A percentile compares a stretch with the other conserved stretches of the same genome.
These are phyloP conservation scores for Odontocerum albicorne DNA, from an alignment of 2,888 invertebrate species.

Conservation along the genomic window DNA sequence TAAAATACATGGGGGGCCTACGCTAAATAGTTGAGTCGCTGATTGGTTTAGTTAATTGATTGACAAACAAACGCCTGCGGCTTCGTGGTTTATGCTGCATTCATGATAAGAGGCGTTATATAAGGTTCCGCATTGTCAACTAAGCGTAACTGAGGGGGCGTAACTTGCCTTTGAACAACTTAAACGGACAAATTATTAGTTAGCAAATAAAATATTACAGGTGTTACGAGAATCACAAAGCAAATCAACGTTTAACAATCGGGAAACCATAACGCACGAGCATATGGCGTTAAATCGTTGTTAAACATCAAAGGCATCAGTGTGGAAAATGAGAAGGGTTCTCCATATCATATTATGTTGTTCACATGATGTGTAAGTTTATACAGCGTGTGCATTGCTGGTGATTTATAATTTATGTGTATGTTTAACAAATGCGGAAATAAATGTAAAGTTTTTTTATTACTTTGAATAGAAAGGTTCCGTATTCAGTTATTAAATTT, in stretches of 20 bases:
- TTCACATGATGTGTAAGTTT: too few relatives aligned
- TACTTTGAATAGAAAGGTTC: too few relatives aligned
- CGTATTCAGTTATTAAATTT: too few relatives aligned
- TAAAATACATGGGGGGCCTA: too few relatives aligned
- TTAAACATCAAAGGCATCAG: slow-evolving; percentile 15
- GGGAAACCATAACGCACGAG: slow-evolving; percentile 22
- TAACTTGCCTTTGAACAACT: not conserved
- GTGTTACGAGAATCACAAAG: not conserved
- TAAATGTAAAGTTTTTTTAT: too few relatives aligned
- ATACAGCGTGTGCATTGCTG: too few relatives aligned
- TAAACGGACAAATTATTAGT: not conserved
- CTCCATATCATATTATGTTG: not conserved
- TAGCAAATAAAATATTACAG: not conserved
- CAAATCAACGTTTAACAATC: not conserved
- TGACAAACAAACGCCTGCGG: not conserved
- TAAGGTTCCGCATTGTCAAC: slow-evolving; percentile 25
- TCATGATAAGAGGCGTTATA: not conserved
- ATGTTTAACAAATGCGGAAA: too few relatives aligned
- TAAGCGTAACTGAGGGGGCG: slow-evolving; percentile 24
- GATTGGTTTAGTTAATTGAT: not conserved
- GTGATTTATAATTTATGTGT: too few relatives aligned
- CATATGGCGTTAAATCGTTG: slow-evolving; percentile 23
- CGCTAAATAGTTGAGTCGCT: too few relatives aligned
- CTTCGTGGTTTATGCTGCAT: slow-evolving; percentile 10
- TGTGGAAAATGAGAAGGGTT: slow-evolving; percentile 20